These are phyloP conservation scores for Melipona quadrifasciata DNA, from an alignment of 1,140 invertebrate species.

Conservation along the genomic window DNA sequence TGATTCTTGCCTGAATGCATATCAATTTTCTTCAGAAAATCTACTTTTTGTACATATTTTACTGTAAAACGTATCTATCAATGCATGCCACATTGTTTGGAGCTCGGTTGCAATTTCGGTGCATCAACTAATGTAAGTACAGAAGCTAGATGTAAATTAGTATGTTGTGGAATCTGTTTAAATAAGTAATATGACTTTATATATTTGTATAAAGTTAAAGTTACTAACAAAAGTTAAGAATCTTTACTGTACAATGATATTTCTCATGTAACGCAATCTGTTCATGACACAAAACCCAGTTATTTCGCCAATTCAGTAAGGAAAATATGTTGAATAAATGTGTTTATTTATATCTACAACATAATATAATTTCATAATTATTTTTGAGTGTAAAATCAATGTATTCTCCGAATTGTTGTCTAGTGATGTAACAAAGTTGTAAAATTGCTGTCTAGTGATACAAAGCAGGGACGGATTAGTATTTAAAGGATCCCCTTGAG, in stretches of 20 bases:
- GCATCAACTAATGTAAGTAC: background rate
- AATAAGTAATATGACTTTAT: too few species aligned
- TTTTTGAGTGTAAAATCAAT: constrained; percentile 8
- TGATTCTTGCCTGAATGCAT: background rate
- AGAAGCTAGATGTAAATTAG: background rate
- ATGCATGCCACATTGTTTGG: background rate
- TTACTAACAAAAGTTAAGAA: background rate
- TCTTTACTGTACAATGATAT: background rate
- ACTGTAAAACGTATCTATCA: background rate
- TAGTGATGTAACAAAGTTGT: background rate
- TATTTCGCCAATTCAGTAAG: background rate
- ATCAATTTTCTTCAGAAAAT: background rate
- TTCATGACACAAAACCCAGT: background rate
- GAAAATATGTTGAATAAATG: background rate
- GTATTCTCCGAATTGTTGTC: constrained; percentile 13
- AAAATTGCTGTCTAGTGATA: background rate
- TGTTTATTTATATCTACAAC: background rate
- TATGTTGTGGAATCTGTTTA: too few species aligned
- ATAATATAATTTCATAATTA: background rate
- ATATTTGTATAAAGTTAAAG: background rate
- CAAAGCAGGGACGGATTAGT: constrained; percentile 25
- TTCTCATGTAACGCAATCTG: background rate
- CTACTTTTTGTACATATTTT: constrained; percentile 28
- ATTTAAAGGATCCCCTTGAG: background rate
- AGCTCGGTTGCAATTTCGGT: background rate